phyloP scores from a whole-genome alignment of 2,888 invertebrate species.

The Drosophila austrosaltans region DNA sequence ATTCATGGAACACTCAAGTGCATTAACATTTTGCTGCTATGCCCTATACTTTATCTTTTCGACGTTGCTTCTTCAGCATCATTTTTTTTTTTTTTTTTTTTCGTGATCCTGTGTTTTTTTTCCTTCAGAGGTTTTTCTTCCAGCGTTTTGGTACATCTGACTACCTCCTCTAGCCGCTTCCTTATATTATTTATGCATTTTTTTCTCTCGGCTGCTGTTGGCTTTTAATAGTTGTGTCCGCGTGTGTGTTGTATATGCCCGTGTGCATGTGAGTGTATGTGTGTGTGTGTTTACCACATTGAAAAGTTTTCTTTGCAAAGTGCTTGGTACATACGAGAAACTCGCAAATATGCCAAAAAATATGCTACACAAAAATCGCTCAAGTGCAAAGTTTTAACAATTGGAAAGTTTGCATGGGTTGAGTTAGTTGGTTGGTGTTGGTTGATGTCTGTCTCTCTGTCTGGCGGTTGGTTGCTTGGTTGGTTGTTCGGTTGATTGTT shows the following conservation, averaged over 20 bases:
- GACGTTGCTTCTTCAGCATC: neutral
- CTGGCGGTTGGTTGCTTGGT: neutral
- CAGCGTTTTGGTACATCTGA: neutral
- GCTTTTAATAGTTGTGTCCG: constrained; percentile 70
- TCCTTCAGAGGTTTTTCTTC: constrained; percentile 1
- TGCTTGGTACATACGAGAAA: constrained; percentile 70
- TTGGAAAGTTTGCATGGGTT: constrained; percentile 76
- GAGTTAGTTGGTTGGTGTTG: constrained; percentile 10
- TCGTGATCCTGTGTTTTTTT: neutral
- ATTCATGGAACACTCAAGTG: neutral
- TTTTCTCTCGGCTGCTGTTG: constrained; percentile 65
- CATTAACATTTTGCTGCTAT: neutral
- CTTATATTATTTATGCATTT: constrained; percentile 74
- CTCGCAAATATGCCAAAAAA: constrained; percentile 77
- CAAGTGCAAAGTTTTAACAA: constrained; percentile 80
- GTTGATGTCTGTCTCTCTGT: constrained; percentile 4
- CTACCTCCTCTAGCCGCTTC: constrained; percentile 26
- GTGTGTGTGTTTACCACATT: constrained; percentile 68
- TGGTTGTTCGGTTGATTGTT: constrained; percentile 11
- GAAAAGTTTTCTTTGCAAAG: constrained; percentile 78
- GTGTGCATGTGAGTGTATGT: constrained; percentile 35
- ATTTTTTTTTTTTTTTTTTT: neutral
- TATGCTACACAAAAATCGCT: constrained; percentile 79
- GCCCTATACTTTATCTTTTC: neutral
- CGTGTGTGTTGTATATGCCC: constrained; percentile 14